Evolutionary conservation across 2,113 vertebrate species (phyloP).

Genomic region (Aspidoscelis tigris): DNA sequence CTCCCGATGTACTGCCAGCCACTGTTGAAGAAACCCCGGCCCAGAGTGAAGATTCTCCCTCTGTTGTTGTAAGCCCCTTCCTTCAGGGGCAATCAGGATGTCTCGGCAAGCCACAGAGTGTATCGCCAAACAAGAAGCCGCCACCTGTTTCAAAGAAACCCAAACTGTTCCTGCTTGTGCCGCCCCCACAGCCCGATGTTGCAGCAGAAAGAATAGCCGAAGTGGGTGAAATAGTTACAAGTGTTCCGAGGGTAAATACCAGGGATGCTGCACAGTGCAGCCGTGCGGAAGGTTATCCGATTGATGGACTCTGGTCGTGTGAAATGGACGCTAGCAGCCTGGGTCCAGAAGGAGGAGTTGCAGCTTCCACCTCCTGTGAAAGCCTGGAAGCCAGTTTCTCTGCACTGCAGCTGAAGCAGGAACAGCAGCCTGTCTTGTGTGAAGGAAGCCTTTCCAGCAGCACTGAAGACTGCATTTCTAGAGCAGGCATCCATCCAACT

Average conservation of each 20-base stretch:
- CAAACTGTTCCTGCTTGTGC: conserved; percentile 82
- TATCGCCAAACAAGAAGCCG: conserved; percentile 85
- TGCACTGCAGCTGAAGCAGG: conserved; percentile 73
- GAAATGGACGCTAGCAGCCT: conserved; percentile 69
- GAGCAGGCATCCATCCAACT: conserved; percentile 71
- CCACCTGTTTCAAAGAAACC: conserved; percentile 92
- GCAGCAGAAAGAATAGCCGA: conserved; percentile 70
- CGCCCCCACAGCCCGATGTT: conserved; percentile 76
- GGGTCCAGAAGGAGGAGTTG: conserved; percentile 71
- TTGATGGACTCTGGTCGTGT: conserved; percentile 64
- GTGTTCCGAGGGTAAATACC: conserved; percentile 55
- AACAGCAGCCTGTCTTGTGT: conserved; percentile 66
- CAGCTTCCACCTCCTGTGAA: conserved; percentile 63
- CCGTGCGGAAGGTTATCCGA: conserved; percentile 56
- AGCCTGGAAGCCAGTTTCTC: conserved; percentile 64
- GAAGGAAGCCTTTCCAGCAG: conserved; percentile 69
- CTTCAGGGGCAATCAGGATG: conserved; percentile 56
- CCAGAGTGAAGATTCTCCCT: conserved; percentile 41
- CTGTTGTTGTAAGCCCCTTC: conserved; percentile 3
- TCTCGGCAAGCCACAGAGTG: conserved; percentile 58
- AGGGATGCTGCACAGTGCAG: conserved; percentile 64
- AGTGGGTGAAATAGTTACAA: conserved; percentile 63
- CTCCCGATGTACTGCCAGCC: conserved; percentile 12
- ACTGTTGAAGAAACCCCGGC: conserved; percentile 32
- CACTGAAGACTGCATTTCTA: conserved; percentile 71